phyloP scores from a whole-genome alignment of 1,140 invertebrate species.

The Apis florea region DNA sequence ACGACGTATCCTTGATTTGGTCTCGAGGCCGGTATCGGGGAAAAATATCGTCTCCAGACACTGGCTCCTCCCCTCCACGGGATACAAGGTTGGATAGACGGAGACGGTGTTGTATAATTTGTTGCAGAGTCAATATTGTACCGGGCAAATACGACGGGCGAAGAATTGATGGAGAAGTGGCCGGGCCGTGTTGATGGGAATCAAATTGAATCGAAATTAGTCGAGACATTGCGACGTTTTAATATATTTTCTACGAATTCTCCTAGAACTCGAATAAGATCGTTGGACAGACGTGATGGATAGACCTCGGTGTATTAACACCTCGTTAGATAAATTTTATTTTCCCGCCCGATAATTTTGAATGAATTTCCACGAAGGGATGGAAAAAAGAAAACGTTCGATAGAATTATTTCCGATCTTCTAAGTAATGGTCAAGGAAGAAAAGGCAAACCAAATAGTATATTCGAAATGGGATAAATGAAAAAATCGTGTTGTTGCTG shows the following conservation, averaged over 20 bases:
- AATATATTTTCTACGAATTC: background rate
- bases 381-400: too few species aligned
- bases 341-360: too few species aligned
- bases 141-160: constrained; percentile 19
- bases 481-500: too few species aligned
- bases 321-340: too few species aligned
- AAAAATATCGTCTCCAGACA: constrained; percentile 33
- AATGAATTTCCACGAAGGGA: too few species aligned
- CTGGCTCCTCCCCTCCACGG: constrained; percentile 11
- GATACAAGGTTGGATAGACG: constrained; percentile 18
- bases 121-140: constrained; percentile 9
- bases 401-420: too few species aligned
- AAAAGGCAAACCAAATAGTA: too few species aligned
- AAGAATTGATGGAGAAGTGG: constrained; percentile 1
- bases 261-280: too few species aligned
- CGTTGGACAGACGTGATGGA: too few species aligned
- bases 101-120: constrained; percentile 11
- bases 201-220: background rate
- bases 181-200: background rate
- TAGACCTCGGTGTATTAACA: too few species aligned
- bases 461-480: too few species aligned
- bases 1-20: constrained; percentile 45
- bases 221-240: background rate
- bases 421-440: too few species aligned
- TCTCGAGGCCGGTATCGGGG: constrained; percentile 21